Percentiles rank a stretch among this genome's conserved stretches.
Evolutionary conservation across 2,113 vertebrate genomes (phyloP).

Genomic region (Morone chrysops): DNA sequence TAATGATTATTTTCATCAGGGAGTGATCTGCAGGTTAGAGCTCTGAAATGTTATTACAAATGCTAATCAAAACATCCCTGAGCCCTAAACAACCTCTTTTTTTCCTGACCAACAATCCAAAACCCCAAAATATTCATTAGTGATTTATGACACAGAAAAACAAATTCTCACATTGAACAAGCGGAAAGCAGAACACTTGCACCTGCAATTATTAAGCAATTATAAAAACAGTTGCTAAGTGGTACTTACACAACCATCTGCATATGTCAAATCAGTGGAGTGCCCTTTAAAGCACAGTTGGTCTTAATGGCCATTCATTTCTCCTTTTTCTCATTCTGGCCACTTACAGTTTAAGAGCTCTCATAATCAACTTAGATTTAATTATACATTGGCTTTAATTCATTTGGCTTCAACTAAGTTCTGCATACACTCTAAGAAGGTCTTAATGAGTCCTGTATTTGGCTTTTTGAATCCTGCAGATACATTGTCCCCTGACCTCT

Average conservation of each 20-base stretch:
- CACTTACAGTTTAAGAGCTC: not conserved
- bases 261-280: too few species aligned
- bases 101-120: too few species aligned
- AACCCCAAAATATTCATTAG: not conserved
- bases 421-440: not conserved
- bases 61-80: too few species aligned
- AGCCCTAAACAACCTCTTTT: too few species aligned
- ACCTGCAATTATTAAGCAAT: not conserved
- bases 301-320: not conserved
- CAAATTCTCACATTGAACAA: not conserved
- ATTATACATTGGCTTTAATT: not conserved
- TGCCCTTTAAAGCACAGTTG: not conserved
- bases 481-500: too few species aligned
- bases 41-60: too few species aligned
- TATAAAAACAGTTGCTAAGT: not conserved
- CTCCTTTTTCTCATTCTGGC: not conserved
- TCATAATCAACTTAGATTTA: not conserved
- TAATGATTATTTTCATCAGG: too few species aligned
- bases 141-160: too few species aligned
- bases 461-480: not conserved
- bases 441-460: not conserved
- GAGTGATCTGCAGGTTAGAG: too few species aligned
- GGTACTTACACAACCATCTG: too few species aligned
- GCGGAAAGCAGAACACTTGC: not conserved
- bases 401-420: not conserved